phyloP scores from a whole-genome alignment of 2,888 invertebrate genomes.

The Xestobium rufovillosum region DNA sequence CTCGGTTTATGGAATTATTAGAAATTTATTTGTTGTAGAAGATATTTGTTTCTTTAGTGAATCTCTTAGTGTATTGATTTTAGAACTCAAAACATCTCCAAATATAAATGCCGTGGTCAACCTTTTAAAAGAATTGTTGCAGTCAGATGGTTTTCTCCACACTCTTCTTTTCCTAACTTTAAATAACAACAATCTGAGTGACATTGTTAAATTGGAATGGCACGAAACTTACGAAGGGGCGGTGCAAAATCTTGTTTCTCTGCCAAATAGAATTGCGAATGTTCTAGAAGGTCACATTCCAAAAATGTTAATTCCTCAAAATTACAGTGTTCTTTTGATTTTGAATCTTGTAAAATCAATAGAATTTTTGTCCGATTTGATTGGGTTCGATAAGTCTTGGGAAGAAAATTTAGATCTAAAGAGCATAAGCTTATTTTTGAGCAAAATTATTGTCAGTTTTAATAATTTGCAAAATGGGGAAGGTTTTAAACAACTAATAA shows the following conservation, averaged over 20 bases:
- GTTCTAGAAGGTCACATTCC: slow-evolving; percentile 50
- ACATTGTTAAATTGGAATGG: slow-evolving; percentile 19
- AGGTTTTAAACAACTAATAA: slow-evolving; percentile 47
- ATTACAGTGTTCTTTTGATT: slow-evolving; percentile 52
- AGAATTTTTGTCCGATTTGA: slow-evolving; percentile 49
- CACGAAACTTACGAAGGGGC: slow-evolving; percentile 46
- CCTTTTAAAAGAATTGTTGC: slow-evolving; percentile 46
- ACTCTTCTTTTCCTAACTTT: slow-evolving; percentile 35
- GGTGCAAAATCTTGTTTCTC: slow-evolving; percentile 55
- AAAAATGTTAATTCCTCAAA: slow-evolving; percentile 50
- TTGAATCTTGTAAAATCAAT: slow-evolving; percentile 55
- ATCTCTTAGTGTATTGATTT: slow-evolving; percentile 43
- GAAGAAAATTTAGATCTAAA: slow-evolving; percentile 30
- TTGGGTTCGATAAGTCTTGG: slow-evolving; percentile 31
- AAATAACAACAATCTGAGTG: slow-evolving; percentile 9
- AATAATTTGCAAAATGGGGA: slow-evolving; percentile 44
- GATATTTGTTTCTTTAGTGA: slow-evolving; percentile 46
- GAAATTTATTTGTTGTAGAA: slow-evolving; percentile 48
- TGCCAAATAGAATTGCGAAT: slow-evolving; percentile 68
- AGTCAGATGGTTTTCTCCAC: slow-evolving; percentile 52
- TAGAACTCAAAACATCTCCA: slow-evolving; percentile 17
- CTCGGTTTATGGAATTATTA: slow-evolving; percentile 42
- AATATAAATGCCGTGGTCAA: slow-evolving; percentile 40
- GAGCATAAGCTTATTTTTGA: slow-evolving; percentile 42
- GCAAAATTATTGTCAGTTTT: slow-evolving; percentile 54